phyloP scores from a whole-genome alignment of 2,888 invertebrate genomes.

The Molorchus minor region DNA sequence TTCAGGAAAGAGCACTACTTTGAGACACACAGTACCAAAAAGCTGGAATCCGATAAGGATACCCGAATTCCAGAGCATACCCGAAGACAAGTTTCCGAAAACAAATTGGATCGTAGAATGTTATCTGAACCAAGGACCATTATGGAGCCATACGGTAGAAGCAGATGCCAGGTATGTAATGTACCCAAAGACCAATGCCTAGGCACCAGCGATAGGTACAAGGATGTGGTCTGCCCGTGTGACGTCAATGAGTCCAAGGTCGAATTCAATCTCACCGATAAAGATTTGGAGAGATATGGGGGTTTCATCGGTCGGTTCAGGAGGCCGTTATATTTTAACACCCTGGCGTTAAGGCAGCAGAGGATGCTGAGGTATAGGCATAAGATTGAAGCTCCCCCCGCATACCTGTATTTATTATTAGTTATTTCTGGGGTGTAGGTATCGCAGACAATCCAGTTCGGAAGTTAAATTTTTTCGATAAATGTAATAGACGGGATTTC shows the following conservation, averaged over 20 bases:
- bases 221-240: slow-evolving; percentile 31
- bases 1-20: slow-evolving; percentile 70
- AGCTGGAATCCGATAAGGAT: slow-evolving; percentile 32
- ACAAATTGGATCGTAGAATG: slow-evolving; percentile 67
- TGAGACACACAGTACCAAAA: slow-evolving; percentile 59
- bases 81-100: slow-evolving; percentile 68
- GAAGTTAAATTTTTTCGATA: no score
- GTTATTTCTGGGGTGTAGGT: not conserved
- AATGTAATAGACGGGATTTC: no score
- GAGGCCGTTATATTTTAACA: slow-evolving; percentile 38
- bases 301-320: slow-evolving; percentile 29
- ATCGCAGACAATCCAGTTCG: no score
- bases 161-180: slow-evolving; percentile 66
- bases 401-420: not conserved
- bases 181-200: slow-evolving; percentile 57
- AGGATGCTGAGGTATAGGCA: slow-evolving; percentile 35
- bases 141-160: slow-evolving; percentile 62
- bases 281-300: slow-evolving; percentile 29
- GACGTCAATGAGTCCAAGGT: slow-evolving; percentile 37
- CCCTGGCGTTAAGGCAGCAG: slow-evolving; percentile 46
- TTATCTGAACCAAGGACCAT: slow-evolving; percentile 67
- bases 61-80: slow-evolving; percentile 60
- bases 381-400: no score
- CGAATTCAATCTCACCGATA: slow-evolving; percentile 33
- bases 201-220: not conserved